Percentiles rank a stretch among this genome's conserved stretches.
These are phyloP conservation scores for Astropecten irregularis DNA, from an alignment of 53 echinoderm and acorn worm genomes.

Conservation along the genomic window DNA sequence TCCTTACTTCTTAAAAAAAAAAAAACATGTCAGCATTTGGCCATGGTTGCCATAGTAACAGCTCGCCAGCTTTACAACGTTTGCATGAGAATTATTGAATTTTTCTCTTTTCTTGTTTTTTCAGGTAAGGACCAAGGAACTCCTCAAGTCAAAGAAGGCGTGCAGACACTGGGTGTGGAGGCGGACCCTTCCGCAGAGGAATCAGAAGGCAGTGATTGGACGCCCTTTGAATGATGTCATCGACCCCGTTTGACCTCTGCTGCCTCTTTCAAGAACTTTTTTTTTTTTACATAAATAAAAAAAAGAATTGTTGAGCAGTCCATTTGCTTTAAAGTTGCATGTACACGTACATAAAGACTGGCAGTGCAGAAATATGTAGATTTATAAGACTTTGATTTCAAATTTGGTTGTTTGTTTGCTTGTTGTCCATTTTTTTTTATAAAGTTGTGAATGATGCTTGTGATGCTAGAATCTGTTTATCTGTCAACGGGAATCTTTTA, in stretches of 20 bases:
- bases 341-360: neutral
- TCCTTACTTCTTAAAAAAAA: too few species aligned
- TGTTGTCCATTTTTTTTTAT: too few species aligned
- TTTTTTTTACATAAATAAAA: slow-evolving; percentile 19
- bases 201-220: slow-evolving; percentile 90
- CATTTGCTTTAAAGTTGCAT: slow-evolving; percentile 1
- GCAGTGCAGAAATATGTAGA: neutral
- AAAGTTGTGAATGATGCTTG: too few species aligned
- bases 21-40: too few species aligned
- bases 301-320: neutral
- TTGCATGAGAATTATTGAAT: too few species aligned
- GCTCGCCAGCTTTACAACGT: too few species aligned
- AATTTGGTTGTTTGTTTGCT: too few species aligned
- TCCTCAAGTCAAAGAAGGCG: slow-evolving; percentile 86
- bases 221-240: slow-evolving; percentile 68
- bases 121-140: slow-evolving; percentile 97
- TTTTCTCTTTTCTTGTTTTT: too few species aligned
- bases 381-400: too few species aligned
- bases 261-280: slow-evolving; percentile 54
- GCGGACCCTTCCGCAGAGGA: slow-evolving; percentile 61
- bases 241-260: slow-evolving; percentile 10
- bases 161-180: slow-evolving; percentile 76
- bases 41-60: too few species aligned
- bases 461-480: too few species aligned
- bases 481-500: too few species aligned